Evolutionary conservation across 2,888 invertebrate species (phyloP), one percentile per base, ranked within the genome.

Genomic region (Petrophora chlorosata): DNA sequence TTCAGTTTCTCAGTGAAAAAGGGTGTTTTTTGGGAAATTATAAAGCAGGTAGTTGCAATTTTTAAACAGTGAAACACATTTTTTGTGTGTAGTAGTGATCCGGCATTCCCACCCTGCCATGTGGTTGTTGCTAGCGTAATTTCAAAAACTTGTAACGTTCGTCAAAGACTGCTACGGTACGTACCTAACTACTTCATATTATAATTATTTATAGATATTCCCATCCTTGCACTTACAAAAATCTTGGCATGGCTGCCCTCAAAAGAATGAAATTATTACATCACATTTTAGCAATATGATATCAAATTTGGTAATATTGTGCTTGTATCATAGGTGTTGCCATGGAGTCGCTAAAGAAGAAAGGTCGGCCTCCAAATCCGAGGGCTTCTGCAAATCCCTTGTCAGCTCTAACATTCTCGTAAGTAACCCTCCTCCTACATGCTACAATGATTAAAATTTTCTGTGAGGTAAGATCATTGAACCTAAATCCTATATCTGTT

Each of bases 351-450:
- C 79, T 82, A 60, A 90, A 89, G 63, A 92, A 91, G 73, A 90
- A 85, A 65, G 82, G 86, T 40, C 91, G 90, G 43, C 91, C 91
- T 53, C 83, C 91, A 41, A 93, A 94, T 82, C 94, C 94, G 0
- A 88, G 94, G 66, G 92, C 93, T 62, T 90, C 80, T 61, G 92
- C 94, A 10, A 94, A 94, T 71, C 89, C 92, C n/a, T 61, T 95
- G 22, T 94, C 94, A 16, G 88, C 92, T n/a, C 75, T 93, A 34
- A 93, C 94, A 45, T 94, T 94, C 80, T 88, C 91, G 94, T 95
- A 88, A 92, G 92, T 90, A 52, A 10, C 8, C 15, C 8, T 2
- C n/a, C n/a, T n/a, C n/a, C n/a, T 28, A 12, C 12, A 5, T 12
- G 5, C n/a, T n/a, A n/a, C n/a, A n/a, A n/a, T n/a, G n/a, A n/a